A percentile compares a stretch with the other conserved stretches of the same genome.
phyloP scores from a whole-genome alignment of 2,113 vertebrate genomes.

The Psilopsiagon aurifrons region DNA sequence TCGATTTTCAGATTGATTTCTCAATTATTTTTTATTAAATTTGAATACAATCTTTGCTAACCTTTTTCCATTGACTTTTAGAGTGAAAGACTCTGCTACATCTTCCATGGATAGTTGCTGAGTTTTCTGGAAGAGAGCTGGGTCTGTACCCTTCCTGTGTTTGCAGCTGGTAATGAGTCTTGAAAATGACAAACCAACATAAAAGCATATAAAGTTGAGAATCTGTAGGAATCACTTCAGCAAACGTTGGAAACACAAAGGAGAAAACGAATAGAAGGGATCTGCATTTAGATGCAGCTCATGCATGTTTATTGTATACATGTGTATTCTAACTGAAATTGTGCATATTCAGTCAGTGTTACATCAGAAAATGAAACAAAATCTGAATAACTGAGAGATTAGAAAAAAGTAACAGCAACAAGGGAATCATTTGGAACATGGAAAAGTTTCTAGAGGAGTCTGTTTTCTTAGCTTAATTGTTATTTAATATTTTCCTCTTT shows the following conservation, averaged over 20 bases:
- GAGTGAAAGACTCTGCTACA: fast-evolving
- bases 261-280: not conserved
- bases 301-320: not conserved
- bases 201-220: not conserved
- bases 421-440: not conserved
- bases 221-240: not conserved
- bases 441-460: not conserved
- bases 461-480: not conserved
- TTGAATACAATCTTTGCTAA: not conserved
- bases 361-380: not conserved
- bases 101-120: not conserved
- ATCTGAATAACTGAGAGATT: not conserved
- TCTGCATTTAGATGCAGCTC: not conserved
- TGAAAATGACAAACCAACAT: not conserved
- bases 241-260: not conserved
- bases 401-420: not conserved
- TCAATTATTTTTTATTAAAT: not conserved
- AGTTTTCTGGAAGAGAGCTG: not conserved
- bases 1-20: not conserved
- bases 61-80: not conserved
- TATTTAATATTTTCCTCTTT: not conserved
- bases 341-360: not conserved
- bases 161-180: not conserved
- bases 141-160: not conserved
- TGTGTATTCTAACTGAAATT: not conserved